Percentiles rank a stretch among this genome's conserved stretches.
phyloP scores from a whole-genome alignment of 2,888 invertebrate genomes.

The Nephrocerus scutellatus region DNA sequence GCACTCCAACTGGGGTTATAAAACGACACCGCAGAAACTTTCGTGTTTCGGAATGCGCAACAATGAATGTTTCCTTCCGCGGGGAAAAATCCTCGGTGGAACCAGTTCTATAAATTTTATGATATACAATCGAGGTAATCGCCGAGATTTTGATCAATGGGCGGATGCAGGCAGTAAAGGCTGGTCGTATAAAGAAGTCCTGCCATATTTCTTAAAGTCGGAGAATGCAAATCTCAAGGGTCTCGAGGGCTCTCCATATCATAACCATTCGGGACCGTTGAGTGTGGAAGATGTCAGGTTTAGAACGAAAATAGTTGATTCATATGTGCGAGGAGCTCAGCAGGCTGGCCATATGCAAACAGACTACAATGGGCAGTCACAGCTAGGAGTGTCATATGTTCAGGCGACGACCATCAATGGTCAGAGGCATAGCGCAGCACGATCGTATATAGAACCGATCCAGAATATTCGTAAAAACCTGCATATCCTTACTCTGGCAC shows the following conservation, averaged over 20 bases:
- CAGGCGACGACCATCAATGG: conserved; percentile 55
- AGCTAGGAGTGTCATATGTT: conserved; percentile 57
- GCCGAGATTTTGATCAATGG: conserved; percentile 61
- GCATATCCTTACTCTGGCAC: conserved; percentile 55
- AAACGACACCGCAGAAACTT: conserved; percentile 55
- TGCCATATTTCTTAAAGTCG: conserved; percentile 54
- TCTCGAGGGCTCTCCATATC: conserved; percentile 49
- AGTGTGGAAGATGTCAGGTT: conserved; percentile 54
- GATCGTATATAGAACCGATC: conserved; percentile 55
- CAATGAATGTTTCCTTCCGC: conserved; percentile 43
- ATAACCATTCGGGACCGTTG: conserved; percentile 54
- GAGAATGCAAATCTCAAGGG: conserved; percentile 50
- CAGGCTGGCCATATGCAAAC: conserved; percentile 57
- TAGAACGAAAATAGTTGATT: conserved; percentile 48
- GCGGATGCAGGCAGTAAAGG: conserved; percentile 59
- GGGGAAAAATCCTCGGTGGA: conserved; percentile 54
- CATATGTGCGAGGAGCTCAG: conserved; percentile 55
- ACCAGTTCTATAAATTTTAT: conserved; percentile 54
- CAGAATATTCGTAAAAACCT: conserved; percentile 55
- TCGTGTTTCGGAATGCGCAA: conserved; percentile 51
- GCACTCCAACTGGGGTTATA: conserved; percentile 61
- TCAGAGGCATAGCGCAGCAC: conserved; percentile 56
- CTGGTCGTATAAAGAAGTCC: conserved; percentile 58
- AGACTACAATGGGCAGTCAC: conserved; percentile 59
- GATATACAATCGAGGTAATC: conserved; percentile 65